These are phyloP conservation scores for Galeopterus variegatus DNA, from an alignment of 2,113 vertebrate genomes.

Conservation along the genomic window DNA sequence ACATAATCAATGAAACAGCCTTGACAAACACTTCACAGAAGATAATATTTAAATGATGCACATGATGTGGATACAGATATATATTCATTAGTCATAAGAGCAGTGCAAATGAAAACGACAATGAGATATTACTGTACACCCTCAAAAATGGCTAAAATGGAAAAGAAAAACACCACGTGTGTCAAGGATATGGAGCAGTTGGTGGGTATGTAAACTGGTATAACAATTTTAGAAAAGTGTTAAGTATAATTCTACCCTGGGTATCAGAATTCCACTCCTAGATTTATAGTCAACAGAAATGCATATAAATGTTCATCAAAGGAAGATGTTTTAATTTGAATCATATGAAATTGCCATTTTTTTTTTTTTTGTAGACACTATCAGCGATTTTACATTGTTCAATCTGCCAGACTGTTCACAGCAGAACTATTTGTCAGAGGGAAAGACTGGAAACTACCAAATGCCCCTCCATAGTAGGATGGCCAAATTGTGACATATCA, in stretches of 20 bases:
- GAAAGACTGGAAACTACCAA: neutral
- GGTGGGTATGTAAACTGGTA: neutral
- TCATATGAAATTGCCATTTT: neutral
- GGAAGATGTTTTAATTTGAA: slow-evolving; percentile 10
- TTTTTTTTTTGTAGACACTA: neutral
- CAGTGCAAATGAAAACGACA: neutral
- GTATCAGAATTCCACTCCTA: neutral
- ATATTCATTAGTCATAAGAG: slow-evolving; percentile 32
- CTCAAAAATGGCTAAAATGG: neutral
- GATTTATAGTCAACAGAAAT: slow-evolving; percentile 8
- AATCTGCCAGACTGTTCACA: neutral
- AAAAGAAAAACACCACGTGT: neutral
- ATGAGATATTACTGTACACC: neutral
- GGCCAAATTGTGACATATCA: neutral
- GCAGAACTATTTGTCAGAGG: neutral
- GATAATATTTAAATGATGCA: neutral
- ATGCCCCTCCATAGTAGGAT: neutral
- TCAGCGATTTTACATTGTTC: neutral
- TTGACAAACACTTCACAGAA: neutral
- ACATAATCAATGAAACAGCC: neutral
- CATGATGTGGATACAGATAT: neutral
- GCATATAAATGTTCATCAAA: neutral
- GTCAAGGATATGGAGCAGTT: neutral
- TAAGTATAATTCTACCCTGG: neutral
- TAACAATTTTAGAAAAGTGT: slow-evolving; percentile 12